phyloP scores from a whole-genome alignment of 2,113 vertebrate genomes.

The Helogale parvula region DNA sequence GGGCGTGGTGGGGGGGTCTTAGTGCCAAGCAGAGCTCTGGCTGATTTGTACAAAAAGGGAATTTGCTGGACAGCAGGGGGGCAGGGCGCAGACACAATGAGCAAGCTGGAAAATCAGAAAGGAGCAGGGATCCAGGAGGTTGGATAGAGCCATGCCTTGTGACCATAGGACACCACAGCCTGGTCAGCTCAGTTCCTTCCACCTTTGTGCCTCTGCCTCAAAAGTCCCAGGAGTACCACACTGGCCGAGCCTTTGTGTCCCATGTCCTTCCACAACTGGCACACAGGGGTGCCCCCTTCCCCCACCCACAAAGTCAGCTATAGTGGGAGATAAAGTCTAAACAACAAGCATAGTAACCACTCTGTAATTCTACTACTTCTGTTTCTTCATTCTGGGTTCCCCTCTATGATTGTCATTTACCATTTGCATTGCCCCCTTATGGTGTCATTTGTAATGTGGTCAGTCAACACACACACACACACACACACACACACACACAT shows the following conservation, averaged over 20 bases:
- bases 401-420: background rate
- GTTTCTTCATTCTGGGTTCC: background rate
- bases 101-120: background rate
- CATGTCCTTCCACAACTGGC: background rate
- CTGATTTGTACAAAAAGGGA: background rate
- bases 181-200: background rate
- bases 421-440: background rate
- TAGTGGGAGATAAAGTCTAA: background rate
- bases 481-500: too few species aligned
- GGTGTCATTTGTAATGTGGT: background rate
- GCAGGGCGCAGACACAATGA: background rate
- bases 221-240: background rate
- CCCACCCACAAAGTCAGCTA: background rate
- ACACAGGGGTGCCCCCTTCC: fast-evolving
- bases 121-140: background rate
- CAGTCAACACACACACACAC: background rate
- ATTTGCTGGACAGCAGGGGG: background rate
- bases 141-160: background rate
- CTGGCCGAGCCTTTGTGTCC: background rate
- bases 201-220: background rate
- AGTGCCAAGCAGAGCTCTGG: background rate
- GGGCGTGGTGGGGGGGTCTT: background rate
- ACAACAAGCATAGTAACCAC: background rate
- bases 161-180: too few species aligned
- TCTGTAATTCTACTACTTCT: background rate